Evolutionary conservation across 2,888 invertebrate genomes (phyloP).

Genomic region (Caenorhabditis sp.): DNA sequence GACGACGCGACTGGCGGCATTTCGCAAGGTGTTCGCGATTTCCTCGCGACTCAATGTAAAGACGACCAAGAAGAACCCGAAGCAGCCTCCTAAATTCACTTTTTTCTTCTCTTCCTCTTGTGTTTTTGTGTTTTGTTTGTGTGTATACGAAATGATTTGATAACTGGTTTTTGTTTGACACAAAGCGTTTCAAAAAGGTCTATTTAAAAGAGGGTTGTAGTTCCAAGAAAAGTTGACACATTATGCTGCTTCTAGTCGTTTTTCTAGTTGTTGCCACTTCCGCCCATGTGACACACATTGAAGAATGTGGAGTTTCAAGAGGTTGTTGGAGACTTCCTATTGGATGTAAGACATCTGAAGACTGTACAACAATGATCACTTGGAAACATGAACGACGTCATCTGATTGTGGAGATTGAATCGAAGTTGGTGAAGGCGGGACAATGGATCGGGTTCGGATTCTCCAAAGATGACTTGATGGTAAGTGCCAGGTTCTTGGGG

Average conservation of each 20-base stretch:
- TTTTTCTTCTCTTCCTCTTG: background rate
- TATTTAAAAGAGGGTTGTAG: no score
- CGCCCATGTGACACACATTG: conserved; percentile 43
- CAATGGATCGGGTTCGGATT: conserved; percentile 57
- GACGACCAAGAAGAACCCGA: conserved; percentile 48
- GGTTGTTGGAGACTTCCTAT: conserved; percentile 71
- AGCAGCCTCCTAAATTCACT: background rate
- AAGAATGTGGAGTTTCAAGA: conserved; percentile 64
- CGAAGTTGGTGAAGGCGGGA: conserved; percentile 32
- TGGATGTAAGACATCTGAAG: conserved; percentile 60
- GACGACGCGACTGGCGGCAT: conserved; percentile 59
- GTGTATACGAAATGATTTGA: no score
- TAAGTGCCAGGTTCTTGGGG: background rate
- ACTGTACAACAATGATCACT: conserved; percentile 52
- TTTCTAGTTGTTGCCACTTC: background rate
- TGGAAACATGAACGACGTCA: conserved; percentile 53
- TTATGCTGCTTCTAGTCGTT: background rate
- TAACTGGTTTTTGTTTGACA: no score
- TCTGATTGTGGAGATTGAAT: conserved; percentile 51
- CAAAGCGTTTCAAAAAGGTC: no score
- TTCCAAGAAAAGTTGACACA: background rate
- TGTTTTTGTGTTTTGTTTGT: background rate
- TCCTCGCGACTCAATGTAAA: conserved; percentile 66
- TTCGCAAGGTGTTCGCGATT: conserved; percentile 60
- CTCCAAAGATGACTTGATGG: conserved; percentile 53